phyloP scores from a whole-genome alignment of 1,140 invertebrate species.

The Galleria mellonella region DNA sequence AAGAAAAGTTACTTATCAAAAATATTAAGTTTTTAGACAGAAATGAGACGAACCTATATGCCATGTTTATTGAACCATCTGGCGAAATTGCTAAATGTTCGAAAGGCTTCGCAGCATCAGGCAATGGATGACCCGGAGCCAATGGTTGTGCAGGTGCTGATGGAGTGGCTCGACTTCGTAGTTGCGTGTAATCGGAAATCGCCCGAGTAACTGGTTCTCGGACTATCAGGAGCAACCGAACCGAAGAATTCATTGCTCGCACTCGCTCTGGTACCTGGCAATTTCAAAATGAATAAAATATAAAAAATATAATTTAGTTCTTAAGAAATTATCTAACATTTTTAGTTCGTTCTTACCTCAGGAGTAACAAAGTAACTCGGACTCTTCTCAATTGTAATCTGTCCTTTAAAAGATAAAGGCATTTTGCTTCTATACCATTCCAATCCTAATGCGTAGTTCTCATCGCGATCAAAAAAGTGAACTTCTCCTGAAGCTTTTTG shows the following conservation, averaged over 20 bases:
- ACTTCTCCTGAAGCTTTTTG: slow-evolving; percentile 95
- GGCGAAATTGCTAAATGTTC: slow-evolving; percentile 87
- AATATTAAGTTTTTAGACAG: no score
- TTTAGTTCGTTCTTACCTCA: slow-evolving; percentile 79
- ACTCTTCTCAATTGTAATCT: slow-evolving; percentile 97
- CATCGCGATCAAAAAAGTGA: slow-evolving; percentile 95
- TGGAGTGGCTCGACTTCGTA: slow-evolving; percentile 83
- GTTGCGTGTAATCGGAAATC: slow-evolving; percentile 97
- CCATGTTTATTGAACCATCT: slow-evolving; percentile 88
- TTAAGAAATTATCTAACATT: no score
- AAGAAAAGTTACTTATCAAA: no score
- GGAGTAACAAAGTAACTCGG: slow-evolving; percentile 98
- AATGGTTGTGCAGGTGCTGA: slow-evolving; percentile 59
- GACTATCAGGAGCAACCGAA: slow-evolving; percentile 95
- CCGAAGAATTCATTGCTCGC: slow-evolving; percentile 93
- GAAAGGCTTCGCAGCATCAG: slow-evolving; percentile 78
- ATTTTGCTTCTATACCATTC: slow-evolving; percentile 96
- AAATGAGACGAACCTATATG: slow-evolving; percentile 77
- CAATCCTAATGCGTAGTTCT: slow-evolving; percentile 91
- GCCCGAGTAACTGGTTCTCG: slow-evolving; percentile 95
- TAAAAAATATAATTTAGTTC: not conserved
- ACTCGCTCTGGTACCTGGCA: slow-evolving; percentile 89
- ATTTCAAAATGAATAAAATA: not conserved
- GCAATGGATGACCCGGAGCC: slow-evolving; percentile 34
- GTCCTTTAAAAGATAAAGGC: slow-evolving; percentile 91